Conservation (phyloP, 1,140 invertebrate species). For the Pristionchus pacificus region DNA sequence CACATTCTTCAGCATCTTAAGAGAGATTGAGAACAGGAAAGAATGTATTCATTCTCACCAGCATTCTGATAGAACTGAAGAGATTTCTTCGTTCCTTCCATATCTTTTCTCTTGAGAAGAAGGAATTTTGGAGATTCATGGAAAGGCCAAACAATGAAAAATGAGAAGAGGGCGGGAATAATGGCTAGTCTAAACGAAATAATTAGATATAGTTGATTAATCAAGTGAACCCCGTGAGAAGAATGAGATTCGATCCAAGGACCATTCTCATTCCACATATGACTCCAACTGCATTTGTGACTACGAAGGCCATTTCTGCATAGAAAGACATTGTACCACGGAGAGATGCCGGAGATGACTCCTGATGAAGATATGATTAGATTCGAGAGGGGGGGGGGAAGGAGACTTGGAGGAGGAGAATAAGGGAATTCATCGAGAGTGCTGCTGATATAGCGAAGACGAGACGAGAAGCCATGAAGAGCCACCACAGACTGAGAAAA, state of each 20-base stretch:
- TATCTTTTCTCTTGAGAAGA: constrained; percentile 30
- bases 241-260: constrained; percentile 33
- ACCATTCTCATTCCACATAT: constrained; percentile 39
- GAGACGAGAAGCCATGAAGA: constrained; percentile 30
- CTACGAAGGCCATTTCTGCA: constrained; percentile 44
- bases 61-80: constrained; percentile 40
- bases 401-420: constrained; percentile 38
- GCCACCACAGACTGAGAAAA: constrained; percentile 19
- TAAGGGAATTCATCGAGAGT: constrained; percentile 40
- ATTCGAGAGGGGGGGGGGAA: not conserved
- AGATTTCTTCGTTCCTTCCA: constrained; percentile 21
- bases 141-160: constrained; percentile 29
- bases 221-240: constrained; percentile 20
- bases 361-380: constrained; percentile 30
- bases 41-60: too few relatives aligned
- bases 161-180: constrained; percentile 33
- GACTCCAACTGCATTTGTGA: constrained; percentile 39
- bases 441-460: constrained; percentile 35
- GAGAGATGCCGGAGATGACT: constrained; percentile 37
- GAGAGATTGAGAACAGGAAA: too few relatives aligned
- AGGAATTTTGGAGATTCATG: constrained; percentile 47
- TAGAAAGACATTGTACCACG: constrained; percentile 42
- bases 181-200: constrained; percentile 27
- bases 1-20: too few relatives aligned
- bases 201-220: not conserved